phyloP scores from a whole-genome alignment of 2,797 vertebrate genomes.

The Pogoniulus pusillus region DNA sequence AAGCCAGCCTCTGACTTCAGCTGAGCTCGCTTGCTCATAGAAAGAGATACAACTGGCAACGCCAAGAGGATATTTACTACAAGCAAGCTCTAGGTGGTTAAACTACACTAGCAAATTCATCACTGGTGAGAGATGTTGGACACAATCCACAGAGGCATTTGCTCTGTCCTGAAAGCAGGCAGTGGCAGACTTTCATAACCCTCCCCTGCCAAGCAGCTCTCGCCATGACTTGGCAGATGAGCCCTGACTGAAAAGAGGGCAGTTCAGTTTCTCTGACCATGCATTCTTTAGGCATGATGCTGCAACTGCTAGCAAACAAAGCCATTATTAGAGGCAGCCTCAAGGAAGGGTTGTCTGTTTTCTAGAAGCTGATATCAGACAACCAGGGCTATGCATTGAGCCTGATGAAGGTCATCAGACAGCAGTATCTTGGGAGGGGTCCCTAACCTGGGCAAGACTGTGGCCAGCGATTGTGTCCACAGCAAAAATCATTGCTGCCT shows the following conservation, averaged over 20 bases:
- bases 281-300: slow-evolving; percentile 11
- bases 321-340: background rate
- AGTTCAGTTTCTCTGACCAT: background rate
- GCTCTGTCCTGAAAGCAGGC: background rate
- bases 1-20: background rate
- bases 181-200: background rate
- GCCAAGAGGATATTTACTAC: rapidly evolving
- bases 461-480: background rate
- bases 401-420: background rate
- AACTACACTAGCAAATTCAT: background rate
- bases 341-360: background rate
- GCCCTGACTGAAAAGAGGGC: background rate
- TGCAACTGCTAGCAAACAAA: background rate
- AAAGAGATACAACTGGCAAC: rapidly evolving
- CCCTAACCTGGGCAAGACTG: background rate
- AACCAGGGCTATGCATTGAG: background rate
- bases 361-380: slow-evolving; percentile 1
- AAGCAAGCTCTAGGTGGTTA: rapidly evolving
- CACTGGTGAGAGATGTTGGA: background rate
- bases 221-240: background rate
- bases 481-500: background rate
- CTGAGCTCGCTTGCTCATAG: background rate
- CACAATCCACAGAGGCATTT: background rate
- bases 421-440: background rate
- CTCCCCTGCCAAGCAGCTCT: background rate